Evolutionary conservation across 2,888 invertebrate species (phyloP).

Genomic region (Eledona agricola): DNA sequence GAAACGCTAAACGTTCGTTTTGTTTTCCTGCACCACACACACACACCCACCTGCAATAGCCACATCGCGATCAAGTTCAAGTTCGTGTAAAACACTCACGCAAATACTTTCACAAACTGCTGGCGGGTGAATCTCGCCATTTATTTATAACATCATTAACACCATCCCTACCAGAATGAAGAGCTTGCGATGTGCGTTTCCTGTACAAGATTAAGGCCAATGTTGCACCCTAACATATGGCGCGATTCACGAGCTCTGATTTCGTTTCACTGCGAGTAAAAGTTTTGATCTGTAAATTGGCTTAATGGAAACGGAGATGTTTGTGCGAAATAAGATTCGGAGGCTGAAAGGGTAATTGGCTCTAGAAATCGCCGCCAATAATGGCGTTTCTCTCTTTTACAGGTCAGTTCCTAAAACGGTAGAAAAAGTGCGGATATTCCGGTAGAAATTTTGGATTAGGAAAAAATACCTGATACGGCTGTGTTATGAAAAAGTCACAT

Average conservation of each 20-base stretch:
- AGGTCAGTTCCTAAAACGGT: background rate
- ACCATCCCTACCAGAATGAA: slow-evolving; percentile 43
- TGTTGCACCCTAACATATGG: slow-evolving; percentile 19
- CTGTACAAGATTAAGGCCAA: slow-evolving; percentile 18
- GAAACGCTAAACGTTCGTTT: background rate
- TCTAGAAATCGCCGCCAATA: no score
- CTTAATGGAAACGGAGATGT: no score
- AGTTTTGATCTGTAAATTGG: background rate
- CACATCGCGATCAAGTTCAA: slow-evolving; percentile 51
- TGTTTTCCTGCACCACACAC: slow-evolving; percentile 12
- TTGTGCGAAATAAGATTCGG: no score
- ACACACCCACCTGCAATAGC: slow-evolving; percentile 43
- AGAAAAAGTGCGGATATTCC: slow-evolving; percentile 3
- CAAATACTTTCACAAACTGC: slow-evolving; percentile 55
- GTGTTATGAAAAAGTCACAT: slow-evolving; percentile 25
- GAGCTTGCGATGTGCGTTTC: background rate
- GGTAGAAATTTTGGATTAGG: slow-evolving; percentile 5
- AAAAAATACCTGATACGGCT: slow-evolving; percentile 17
- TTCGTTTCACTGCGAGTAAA: slow-evolving; percentile 5
- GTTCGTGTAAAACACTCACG: slow-evolving; percentile 44
- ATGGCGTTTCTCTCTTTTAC: no score
- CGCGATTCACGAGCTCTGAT: background rate
- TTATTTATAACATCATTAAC: slow-evolving; percentile 54
- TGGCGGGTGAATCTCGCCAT: slow-evolving; percentile 49
- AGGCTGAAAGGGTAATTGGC: no score